phyloP scores from a whole-genome alignment of 2,888 invertebrate genomes.

The Agrochola litura region DNA sequence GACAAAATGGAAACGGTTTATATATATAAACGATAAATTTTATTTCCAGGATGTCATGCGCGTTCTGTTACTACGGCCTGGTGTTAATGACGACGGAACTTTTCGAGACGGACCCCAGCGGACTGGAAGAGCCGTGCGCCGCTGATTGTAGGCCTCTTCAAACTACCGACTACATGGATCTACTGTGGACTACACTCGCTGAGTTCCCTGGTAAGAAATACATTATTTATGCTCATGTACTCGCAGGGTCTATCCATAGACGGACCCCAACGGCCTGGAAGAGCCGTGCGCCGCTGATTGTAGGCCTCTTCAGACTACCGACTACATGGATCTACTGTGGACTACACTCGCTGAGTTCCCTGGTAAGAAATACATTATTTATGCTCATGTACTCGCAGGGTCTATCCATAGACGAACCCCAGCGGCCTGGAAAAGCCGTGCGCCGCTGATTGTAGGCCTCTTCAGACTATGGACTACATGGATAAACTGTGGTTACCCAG shows the following conservation, averaged over 20 bases:
- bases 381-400: neutral
- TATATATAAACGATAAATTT: neutral
- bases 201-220: slow-evolving; percentile 95
- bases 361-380: slow-evolving; percentile 85
- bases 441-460: slow-evolving; percentile 92
- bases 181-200: slow-evolving; percentile 98
- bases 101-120: slow-evolving; percentile 92
- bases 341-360: slow-evolving; percentile 98
- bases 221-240: neutral
- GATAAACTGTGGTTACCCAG: slow-evolving; percentile 94
- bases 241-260: slow-evolving; percentile 76
- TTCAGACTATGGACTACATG: slow-evolving; percentile 97
- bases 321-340: slow-evolving; percentile 98
- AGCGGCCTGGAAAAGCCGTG: slow-evolving; percentile 85
- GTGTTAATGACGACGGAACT: slow-evolving; percentile 98
- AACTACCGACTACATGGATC: slow-evolving; percentile 97
- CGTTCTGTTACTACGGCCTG: slow-evolving; percentile 98
- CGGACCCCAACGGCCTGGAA: slow-evolving; percentile 83
- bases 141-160: slow-evolving; percentile 93
- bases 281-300: slow-evolving; percentile 92
- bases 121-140: slow-evolving; percentile 88
- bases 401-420: slow-evolving; percentile 84
- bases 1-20: neutral
- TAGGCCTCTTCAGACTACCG: slow-evolving; percentile 94
- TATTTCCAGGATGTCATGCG: slow-evolving; percentile 95